phyloP scores from a whole-genome alignment of 2,888 invertebrate genomes.

The Odontocolon sp. region DNA sequence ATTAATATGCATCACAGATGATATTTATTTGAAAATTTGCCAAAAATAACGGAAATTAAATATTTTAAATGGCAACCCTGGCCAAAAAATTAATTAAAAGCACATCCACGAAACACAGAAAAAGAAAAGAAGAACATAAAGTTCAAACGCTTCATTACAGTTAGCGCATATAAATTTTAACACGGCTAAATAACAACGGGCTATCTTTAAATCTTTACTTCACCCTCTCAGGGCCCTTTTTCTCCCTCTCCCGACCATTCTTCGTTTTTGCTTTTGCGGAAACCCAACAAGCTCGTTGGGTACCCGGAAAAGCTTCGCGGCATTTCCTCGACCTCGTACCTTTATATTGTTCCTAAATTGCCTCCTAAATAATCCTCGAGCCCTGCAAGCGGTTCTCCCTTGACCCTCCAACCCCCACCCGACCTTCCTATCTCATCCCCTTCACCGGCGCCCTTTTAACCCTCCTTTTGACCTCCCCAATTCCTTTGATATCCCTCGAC shows the following conservation, averaged over 20 bases:
- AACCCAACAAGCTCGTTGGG: slow-evolving; percentile 19
- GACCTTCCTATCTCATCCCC: background rate
- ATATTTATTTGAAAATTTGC: background rate
- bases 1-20: background rate
- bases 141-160: slow-evolving; percentile 34
- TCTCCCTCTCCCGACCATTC: slow-evolving; percentile 3
- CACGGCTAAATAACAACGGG: slow-evolving; percentile 24
- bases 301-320: slow-evolving; percentile 15
- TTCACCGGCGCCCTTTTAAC: background rate
- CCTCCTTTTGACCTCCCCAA: background rate
- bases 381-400: slow-evolving; percentile 10
- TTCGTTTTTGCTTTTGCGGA: background rate
- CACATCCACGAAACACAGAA: background rate
- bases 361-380: slow-evolving; percentile 63
- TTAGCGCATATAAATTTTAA: slow-evolving; percentile 26
- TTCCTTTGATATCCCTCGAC: background rate
- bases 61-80: background rate
- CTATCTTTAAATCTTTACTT: slow-evolving; percentile 47
- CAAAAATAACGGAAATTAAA: too few relatives aligned
- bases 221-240: background rate
- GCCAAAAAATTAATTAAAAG: slow-evolving; percentile 14
- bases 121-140: too few relatives aligned
- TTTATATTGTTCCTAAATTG: slow-evolving; percentile 64
- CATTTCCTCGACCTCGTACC: slow-evolving; percentile 36
- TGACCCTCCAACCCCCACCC: slow-evolving; percentile 19